Base-by-base conservation (phyloP, 2,888 invertebrate species). In the Stenodera caucasica region DNA sequence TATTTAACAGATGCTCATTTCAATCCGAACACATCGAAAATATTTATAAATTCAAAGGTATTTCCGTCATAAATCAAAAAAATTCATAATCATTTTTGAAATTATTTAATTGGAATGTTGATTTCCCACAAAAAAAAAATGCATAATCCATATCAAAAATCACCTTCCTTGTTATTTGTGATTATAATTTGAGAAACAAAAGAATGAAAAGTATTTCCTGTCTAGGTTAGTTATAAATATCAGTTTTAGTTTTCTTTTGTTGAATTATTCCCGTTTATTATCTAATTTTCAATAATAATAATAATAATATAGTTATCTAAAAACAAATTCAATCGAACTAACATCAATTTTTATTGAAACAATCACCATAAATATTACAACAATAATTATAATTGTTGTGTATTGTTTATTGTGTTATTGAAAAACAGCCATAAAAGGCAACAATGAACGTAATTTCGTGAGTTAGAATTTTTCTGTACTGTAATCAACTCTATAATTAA, bases 121-220 rank as follows among this genome's bases (percentile, higher is more conserved):
- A n/a, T n/a, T n/a, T n/a, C n/a, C n/a, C n/a, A n/a, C n/a, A n/a
- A n/a, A 26, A 4, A 26, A 26, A 26, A 26, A 26, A 26, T 26
- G 26, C 26, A 26, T 26, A 26, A 26, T 26, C 5, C 26, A 2
- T 26, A 2, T 26, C 26, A 5, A 4, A 26, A 26, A 4, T 26
- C 26, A 26, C 5, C n/a, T n/a, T n/a, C n/a, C n/a, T n/a, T n/a
- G n/a, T 26, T 26, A 26, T 26, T 26, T 26, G 5, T 26, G 5
- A 4, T 26, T 26, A 26, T 26, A 26, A 26, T 26, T 26, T 26
- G 26, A 26, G 26, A 26, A 26, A 26, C 9, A 14, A 35, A 40
- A 40, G 40, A 40, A 40, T 40, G 40, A 18, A 40, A 18, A 40
- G 40, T 40, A 40, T 40, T 40, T 40, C 40, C 40, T 40, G 21